Percentiles rank a stretch among this genome's conserved stretches.
Conservation (phyloP, 2,888 invertebrate species). For the Steinernema scapterisci region DNA sequence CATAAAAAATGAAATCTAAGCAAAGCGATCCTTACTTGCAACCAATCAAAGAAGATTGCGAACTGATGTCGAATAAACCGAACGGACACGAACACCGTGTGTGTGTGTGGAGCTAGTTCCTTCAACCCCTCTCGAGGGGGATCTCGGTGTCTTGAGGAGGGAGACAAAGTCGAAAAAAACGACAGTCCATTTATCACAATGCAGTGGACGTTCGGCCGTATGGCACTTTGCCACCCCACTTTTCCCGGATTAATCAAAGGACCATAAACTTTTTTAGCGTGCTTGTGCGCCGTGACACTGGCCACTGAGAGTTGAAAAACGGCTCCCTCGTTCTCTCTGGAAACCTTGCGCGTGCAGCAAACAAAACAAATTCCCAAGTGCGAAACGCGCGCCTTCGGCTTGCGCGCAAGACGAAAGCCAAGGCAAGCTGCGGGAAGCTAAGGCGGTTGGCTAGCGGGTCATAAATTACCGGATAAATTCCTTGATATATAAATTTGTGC, state of each 20-base stretch:
- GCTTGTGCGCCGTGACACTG: conserved; percentile 3
- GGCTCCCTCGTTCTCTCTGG: not conserved
- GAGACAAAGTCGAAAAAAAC: conserved; percentile 20
- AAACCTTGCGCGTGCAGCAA: not conserved
- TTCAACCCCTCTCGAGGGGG: not conserved
- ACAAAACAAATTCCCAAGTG: conserved; percentile 29
- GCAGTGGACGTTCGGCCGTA: not conserved
- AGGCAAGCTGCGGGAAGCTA: not conserved
- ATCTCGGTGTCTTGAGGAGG: conserved; percentile 23
- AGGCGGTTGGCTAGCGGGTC: not conserved
- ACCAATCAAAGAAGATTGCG: conserved; percentile 10
- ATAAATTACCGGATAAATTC: conserved; percentile 33
- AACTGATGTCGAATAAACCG: conserved; percentile 2
- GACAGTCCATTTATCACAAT: conserved; percentile 32
- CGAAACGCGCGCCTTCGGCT: conserved; percentile 4
- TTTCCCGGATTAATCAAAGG: conserved; percentile 29
- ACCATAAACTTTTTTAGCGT: conserved; percentile 14
- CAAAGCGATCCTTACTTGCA: not conserved
- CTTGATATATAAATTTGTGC: conserved; percentile 33
- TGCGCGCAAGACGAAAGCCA: not conserved
- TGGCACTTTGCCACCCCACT: conserved; percentile 27
- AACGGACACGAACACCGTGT: conserved; percentile 30
- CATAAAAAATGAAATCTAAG: not conserved
- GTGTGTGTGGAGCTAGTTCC: no score
- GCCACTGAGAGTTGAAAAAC: not conserved